Evolutionary conservation across 2,113 vertebrate genomes (phyloP), one percentile per base, ranked within the genome.

Genomic region (Cisticola juncidis): DNA sequence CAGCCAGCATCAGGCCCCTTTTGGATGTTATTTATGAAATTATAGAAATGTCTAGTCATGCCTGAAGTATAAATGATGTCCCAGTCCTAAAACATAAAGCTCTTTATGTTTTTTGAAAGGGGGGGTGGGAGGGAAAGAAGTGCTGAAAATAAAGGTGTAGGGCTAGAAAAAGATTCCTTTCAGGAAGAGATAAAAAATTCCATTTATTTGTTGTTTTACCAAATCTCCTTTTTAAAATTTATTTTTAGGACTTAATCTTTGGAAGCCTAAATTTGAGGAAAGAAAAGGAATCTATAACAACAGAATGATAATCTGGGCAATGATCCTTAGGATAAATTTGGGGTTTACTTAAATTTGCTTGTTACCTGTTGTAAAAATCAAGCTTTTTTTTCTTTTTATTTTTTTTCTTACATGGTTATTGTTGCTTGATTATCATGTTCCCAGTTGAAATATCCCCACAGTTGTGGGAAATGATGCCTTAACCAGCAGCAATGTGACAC

Each of bases 381-480:
- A 68, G 11, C 5, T 60, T 1, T 3, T 48, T 20, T 85, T 56
- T 47, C 6, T 66, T 47, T n/a, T n/a, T n/a, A n/a, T 60, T 1
- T 3, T 48, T 20, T 85, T 56, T 47, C 6, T 66, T 47, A 4
- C 0, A 0, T 23, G 36, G 9, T 24, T 61, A 6, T 13, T 45
- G 6, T 13, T 53, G 54, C n/a, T 28, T 0, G 2, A n/a, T 38
- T 51, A 38, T 22, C 12, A 1, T 0, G 1, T 47, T 45, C 48
- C 53, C 1, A 42, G 20, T 64, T 61, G 50, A 40, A 62, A 4
- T 6, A 8, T 24, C 9, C 72, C 21, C 3, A 1, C 36, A 15
- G 20, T 4, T 5, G 1, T 60, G 28, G 40, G 56, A 73, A 71
- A 42, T 24, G 53, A 47, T 50, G 28, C 58, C 47, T 73, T 40